Percentiles rank a stretch among this genome's conserved stretches.
These are phyloP conservation scores for Lytechinus variegatus DNA, from an alignment of 35 echinoderm and acorn worm genomes.

Conservation along the genomic window DNA sequence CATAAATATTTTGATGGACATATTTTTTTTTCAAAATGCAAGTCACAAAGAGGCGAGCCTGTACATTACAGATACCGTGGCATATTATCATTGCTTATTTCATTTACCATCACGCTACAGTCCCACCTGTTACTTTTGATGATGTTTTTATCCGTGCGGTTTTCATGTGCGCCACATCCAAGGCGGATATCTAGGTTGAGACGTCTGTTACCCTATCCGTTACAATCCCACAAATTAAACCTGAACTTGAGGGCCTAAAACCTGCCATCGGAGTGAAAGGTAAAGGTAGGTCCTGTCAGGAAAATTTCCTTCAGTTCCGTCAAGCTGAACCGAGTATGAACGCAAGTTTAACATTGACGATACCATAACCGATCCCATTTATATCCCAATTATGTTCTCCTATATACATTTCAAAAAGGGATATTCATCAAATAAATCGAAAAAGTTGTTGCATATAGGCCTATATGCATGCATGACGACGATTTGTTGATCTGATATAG, in stretches of 20 bases:
- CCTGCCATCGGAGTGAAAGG: not conserved
- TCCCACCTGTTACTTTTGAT: slow-evolving; percentile 18
- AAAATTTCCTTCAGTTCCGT: not conserved
- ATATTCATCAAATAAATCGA: too few relatives aligned
- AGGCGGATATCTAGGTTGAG: not conserved
- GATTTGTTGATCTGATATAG: too few relatives aligned
- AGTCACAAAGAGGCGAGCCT: not conserved
- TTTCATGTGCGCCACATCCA: not conserved
- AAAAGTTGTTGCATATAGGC: too few relatives aligned
- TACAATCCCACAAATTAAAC: not conserved
- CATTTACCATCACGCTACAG: not conserved
- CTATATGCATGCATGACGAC: too few relatives aligned
- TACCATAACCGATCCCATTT: not conserved
- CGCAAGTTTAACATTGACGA: not conserved
- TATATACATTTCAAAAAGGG: too few relatives aligned
- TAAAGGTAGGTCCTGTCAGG: not conserved
- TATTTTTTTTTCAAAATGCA: not conserved
- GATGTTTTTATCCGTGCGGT: slow-evolving; percentile 41
- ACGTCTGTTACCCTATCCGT: not conserved
- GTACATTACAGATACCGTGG: not conserved
- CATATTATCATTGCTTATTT: not conserved
- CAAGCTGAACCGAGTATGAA: not conserved
- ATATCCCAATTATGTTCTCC: not conserved
- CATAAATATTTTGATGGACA: too few relatives aligned
- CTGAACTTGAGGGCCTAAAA: not conserved